Evolutionary conservation across 1,140 invertebrate species (phyloP), one percentile per base, ranked within the genome.

Genomic region (Pygmarrhopalites habei): DNA sequence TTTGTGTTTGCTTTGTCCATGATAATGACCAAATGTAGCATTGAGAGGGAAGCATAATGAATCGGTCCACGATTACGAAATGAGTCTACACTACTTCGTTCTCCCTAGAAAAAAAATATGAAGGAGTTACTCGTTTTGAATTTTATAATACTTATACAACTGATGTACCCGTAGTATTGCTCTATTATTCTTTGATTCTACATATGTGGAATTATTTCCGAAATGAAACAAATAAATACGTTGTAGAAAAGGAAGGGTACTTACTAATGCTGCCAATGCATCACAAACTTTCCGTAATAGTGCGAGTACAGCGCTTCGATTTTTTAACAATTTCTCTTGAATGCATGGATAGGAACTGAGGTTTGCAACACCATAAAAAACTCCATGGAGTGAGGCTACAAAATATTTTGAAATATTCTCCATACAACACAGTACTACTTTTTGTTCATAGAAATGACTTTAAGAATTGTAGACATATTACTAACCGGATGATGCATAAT

Each of bases 11-110:
- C 10, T 28, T 15, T 29, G 17, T 23, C 21, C 7, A 57, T 15
- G 17, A 44, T 29, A 10, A 23, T 28, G 12, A 64, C 30, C 21
- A 64, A 26, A 64, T 64, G 62, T 4, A 58, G 28, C n/a, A 64
- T 4, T 19, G 62, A 59, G n/a, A 64, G 19, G 15, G 47, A 26
- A 2, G 62, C 29, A 44, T 59, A 64, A 21, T 59, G 19, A 19
- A 64, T 29, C 23, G 35, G n/a, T 30, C 62, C 62, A 15, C 39
- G 44, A n/a, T 59, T 64, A 2, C 47, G n/a, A 26, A 29, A 59
- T 44, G 46, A 43, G 7, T 64, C 56, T 19, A 0, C 15, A 1
- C 47, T 39, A 23, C 62, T 41, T 25, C 47, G 47, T 51, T 64
- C 55, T 29, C 30, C 30, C n/a, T n/a, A n/a, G n/a, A n/a, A n/a